A percentile compares a stretch with the other conserved stretches of the same genome.
Evolutionary conservation across 1,140 invertebrate species (phyloP).

Genomic region (Microplitis demolitor): DNA sequence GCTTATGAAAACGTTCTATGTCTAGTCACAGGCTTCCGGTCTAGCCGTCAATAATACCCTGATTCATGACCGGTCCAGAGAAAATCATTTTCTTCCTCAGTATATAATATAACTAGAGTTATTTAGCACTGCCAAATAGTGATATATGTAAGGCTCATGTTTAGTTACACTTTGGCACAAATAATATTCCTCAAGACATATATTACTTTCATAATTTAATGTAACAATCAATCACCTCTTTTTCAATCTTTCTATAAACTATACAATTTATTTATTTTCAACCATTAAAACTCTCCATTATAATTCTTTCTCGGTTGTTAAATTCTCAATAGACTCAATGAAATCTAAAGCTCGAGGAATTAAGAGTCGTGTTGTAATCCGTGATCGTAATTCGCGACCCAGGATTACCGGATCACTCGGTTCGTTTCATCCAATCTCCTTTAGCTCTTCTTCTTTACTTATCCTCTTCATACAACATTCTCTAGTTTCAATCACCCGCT

Average conservation of each 20-base stretch:
- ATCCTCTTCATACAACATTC: background rate
- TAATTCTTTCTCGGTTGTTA: background rate
- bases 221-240: too few species aligned
- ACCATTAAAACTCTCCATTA: background rate
- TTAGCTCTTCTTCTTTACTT: background rate
- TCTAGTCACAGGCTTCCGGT: slow-evolving; percentile 2
- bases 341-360: background rate
- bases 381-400: slow-evolving; percentile 10
- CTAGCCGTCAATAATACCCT: slow-evolving; percentile 7
- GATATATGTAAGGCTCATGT: too few species aligned
- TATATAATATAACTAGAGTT: background rate
- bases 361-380: slow-evolving; percentile 18
- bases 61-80: slow-evolving; percentile 11
- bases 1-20: background rate
- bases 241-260: too few species aligned
- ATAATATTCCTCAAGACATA: too few species aligned
- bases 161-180: too few species aligned
- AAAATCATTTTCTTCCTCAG: background rate
- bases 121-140: background rate
- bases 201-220: too few species aligned
- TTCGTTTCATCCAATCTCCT: slow-evolving; percentile 8
- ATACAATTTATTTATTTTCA: background rate
- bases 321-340: background rate
- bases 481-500: background rate
- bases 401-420: slow-evolving; percentile 6